These are phyloP conservation scores for Lingula anatina DNA, from an alignment of 2,888 invertebrate species.

Conservation along the genomic window DNA sequence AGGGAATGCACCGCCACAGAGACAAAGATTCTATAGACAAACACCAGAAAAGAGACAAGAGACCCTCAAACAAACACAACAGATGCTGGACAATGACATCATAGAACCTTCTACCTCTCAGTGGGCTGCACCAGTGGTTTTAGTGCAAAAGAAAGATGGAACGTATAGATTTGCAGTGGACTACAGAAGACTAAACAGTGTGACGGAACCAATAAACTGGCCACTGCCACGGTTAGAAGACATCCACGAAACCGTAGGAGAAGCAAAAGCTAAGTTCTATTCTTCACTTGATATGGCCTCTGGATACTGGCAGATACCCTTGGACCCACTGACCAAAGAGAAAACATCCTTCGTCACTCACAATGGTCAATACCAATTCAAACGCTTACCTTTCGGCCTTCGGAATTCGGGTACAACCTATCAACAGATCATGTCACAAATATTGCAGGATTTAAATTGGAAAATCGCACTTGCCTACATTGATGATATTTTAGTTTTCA, in stretches of 20 bases:
- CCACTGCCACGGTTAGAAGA: conserved; percentile 9
- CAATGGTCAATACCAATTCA: background rate
- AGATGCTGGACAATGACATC: conserved; percentile 4
- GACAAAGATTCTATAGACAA: conserved; percentile 1
- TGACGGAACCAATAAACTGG: conserved; percentile 5
- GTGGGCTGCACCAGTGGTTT: conserved; percentile 1
- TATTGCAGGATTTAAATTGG: conserved; percentile 5
- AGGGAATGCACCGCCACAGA: background rate
- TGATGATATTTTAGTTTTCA: conserved; percentile 5
- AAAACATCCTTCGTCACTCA: conserved; percentile 1
- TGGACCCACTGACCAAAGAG: background rate
- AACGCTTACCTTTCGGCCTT: conserved; percentile 1
- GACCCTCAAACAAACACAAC: background rate
- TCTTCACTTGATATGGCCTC: conserved; percentile 5
- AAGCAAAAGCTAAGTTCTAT: conserved; percentile 6
- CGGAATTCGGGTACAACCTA: background rate
- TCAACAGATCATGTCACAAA: conserved; percentile 1
- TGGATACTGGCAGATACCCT: conserved; percentile 4
- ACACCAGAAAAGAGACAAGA: background rate
- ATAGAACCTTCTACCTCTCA: conserved; percentile 2
- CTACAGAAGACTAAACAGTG: conserved; percentile 5
- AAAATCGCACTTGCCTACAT: conserved; percentile 6
- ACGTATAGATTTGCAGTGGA: conserved; percentile 2
- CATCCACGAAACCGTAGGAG: conserved; percentile 7
- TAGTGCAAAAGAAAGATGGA: conserved; percentile 1